Conservation (phyloP, 2,888 invertebrate genomes). For the Chaitophorus viminalis region DNA sequence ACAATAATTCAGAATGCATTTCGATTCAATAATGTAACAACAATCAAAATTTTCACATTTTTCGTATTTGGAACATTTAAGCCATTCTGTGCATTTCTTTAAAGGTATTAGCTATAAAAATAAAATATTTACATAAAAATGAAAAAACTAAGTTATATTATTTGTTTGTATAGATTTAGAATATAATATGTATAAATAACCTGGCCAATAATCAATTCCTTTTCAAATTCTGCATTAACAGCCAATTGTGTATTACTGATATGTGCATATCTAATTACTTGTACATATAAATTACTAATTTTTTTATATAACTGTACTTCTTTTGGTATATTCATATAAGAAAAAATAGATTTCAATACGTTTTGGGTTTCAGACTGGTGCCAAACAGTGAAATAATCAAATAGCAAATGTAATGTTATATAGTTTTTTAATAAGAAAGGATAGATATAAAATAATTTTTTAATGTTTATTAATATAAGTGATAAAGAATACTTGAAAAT, state of each 20-base stretch:
- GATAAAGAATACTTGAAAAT: too few relatives aligned
- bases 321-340: too few relatives aligned
- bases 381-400: slow-evolving; percentile 48
- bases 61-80: not conserved
- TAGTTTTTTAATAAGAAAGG: slow-evolving; percentile 19
- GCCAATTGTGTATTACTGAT: slow-evolving; percentile 13
- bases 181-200: not conserved
- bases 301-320: too few relatives aligned
- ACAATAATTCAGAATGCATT: not conserved
- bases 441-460: too few relatives aligned
- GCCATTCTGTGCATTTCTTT: slow-evolving; percentile 10
- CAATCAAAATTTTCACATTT: not conserved
- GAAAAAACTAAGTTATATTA: too few relatives aligned
- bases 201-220: slow-evolving; percentile 46
- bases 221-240: slow-evolving; percentile 19
- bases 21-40: not conserved
- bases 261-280: slow-evolving; percentile 11
- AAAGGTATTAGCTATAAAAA: slow-evolving; percentile 24
- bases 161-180: too few relatives aligned
- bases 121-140: not conserved
- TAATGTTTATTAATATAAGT: too few relatives aligned
- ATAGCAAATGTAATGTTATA: slow-evolving; percentile 41
- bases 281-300: too few relatives aligned
- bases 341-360: not conserved
- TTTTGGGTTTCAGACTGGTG: not conserved